These are phyloP conservation scores for Bombus soroeensis DNA, from an alignment of 1,140 invertebrate genomes.

Conservation along the genomic window DNA sequence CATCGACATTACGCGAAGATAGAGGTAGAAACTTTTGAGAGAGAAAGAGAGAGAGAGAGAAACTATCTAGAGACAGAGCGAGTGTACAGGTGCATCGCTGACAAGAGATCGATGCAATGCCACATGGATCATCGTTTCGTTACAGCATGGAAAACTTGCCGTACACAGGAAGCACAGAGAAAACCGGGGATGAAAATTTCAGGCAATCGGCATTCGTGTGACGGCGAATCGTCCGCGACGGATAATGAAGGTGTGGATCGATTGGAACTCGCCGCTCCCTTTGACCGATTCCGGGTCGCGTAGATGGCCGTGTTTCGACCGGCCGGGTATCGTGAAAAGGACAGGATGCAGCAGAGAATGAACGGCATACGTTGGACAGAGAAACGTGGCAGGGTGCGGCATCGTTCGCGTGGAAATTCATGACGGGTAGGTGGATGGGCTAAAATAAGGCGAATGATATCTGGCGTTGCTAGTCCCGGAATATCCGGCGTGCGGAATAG, in stretches of 20 bases:
- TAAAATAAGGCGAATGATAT: slow-evolving; percentile 51
- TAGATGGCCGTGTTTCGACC: slow-evolving; percentile 7
- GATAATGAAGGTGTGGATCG: slow-evolving; percentile 34
- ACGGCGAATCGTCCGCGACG: not conserved
- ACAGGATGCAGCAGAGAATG: not conserved
- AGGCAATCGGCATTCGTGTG: slow-evolving; percentile 14
- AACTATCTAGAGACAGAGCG: not conserved
- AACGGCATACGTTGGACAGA: not conserved
- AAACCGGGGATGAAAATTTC: slow-evolving; percentile 21
- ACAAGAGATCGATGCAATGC: slow-evolving; percentile 36
- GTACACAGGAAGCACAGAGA: not conserved
- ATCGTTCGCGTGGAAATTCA: slow-evolving; percentile 42
- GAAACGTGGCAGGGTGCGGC: not conserved
- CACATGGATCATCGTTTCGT: slow-evolving; percentile 17
- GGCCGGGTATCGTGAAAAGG: not conserved
- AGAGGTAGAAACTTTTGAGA: not conserved
- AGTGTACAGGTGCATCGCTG: slow-evolving; percentile 1
- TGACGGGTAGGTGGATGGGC: slow-evolving; percentile 15
- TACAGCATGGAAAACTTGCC: not conserved
- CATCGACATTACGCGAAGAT: slow-evolving; percentile 45
- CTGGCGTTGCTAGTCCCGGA: slow-evolving; percentile 4
- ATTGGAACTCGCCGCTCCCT: slow-evolving; percentile 26
- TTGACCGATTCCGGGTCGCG: not conserved
- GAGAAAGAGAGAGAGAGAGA: slow-evolving; percentile 3
- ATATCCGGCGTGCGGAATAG: slow-evolving; percentile 33